A percentile compares a stretch with the other conserved stretches of the same genome.
These are phyloP conservation scores for Asobara japonica DNA, from an alignment of 1,140 invertebrate species.

Conservation along the genomic window DNA sequence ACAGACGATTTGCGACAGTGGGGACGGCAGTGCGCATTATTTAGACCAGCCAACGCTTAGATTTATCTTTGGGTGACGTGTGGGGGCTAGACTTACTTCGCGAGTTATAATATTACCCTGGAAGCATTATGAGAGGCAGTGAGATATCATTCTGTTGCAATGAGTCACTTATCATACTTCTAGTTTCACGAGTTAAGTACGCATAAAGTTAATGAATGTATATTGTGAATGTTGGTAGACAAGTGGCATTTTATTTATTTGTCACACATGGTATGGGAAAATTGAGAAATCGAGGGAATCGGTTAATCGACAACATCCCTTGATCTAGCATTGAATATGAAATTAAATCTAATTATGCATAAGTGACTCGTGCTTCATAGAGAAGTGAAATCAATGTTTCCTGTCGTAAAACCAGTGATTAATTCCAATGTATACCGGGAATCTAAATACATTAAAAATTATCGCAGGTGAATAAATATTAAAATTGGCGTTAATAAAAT, in stretches of 20 bases:
- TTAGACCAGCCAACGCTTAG: constrained; percentile 49
- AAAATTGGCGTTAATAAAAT: too few relatives aligned
- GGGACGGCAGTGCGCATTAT: constrained; percentile 54
- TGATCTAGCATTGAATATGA: constrained; percentile 47
- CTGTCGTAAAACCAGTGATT: too few relatives aligned
- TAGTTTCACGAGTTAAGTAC: too few relatives aligned
- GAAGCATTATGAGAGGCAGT: constrained; percentile 1
- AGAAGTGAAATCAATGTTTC: constrained; percentile 52
- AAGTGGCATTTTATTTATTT: not conserved
- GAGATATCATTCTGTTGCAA: constrained; percentile 8
- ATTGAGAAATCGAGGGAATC: not conserved
- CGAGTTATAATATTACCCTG: not conserved
- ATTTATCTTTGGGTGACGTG: constrained; percentile 44
- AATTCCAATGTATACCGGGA: not conserved
- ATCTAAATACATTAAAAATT: not conserved
- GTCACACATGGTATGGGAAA: not conserved
- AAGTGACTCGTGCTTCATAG: not conserved
- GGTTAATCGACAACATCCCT: constrained; percentile 54
- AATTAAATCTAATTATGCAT: constrained; percentile 53
- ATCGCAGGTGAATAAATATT: too few relatives aligned
- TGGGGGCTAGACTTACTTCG: not conserved
- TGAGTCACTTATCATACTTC: not conserved
- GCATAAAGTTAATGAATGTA: not conserved
- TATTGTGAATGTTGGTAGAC: not conserved
- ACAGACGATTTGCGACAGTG: constrained; percentile 46